These are phyloP conservation scores for Acheta domesticus DNA, from an alignment of 2,888 invertebrate species.

Conservation along the genomic window DNA sequence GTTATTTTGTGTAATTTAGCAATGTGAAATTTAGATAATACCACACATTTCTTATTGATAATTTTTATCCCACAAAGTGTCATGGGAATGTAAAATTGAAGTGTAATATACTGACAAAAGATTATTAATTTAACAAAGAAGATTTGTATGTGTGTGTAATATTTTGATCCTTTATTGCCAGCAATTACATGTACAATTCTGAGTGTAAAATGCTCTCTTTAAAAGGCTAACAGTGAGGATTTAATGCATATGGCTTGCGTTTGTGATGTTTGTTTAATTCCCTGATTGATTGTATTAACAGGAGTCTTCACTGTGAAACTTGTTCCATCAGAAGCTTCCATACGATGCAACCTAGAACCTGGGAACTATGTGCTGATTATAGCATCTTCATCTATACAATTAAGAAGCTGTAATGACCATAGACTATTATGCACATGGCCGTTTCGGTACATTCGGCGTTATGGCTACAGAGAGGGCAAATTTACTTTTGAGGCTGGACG, in stretches of 20 bases:
- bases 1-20: background rate
- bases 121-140: no score
- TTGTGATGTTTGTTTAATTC: no score
- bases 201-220: no score
- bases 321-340: slow-evolving; percentile 73
- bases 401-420: slow-evolving; percentile 63
- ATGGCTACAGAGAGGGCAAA: slow-evolving; percentile 81
- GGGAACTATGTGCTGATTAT: slow-evolving; percentile 70
- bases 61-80: no score
- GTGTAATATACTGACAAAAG: background rate
- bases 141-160: no score
- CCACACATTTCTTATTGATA: no score
- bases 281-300: slow-evolving; percentile 32
- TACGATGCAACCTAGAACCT: slow-evolving; percentile 68
- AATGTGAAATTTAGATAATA: no score
- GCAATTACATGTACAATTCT: no score
- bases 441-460: slow-evolving; percentile 75
- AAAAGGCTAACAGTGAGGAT: no score
- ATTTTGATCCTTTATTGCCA: no score
- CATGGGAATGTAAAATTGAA: background rate
- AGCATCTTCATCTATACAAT: slow-evolving; percentile 70
- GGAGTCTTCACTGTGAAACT: slow-evolving; percentile 76
- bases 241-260: no score
- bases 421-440: slow-evolving; percentile 72
- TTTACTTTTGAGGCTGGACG: slow-evolving; percentile 86